Conservation (phyloP, 2,888 invertebrate genomes). For the Barypeithes pellucidus region DNA sequence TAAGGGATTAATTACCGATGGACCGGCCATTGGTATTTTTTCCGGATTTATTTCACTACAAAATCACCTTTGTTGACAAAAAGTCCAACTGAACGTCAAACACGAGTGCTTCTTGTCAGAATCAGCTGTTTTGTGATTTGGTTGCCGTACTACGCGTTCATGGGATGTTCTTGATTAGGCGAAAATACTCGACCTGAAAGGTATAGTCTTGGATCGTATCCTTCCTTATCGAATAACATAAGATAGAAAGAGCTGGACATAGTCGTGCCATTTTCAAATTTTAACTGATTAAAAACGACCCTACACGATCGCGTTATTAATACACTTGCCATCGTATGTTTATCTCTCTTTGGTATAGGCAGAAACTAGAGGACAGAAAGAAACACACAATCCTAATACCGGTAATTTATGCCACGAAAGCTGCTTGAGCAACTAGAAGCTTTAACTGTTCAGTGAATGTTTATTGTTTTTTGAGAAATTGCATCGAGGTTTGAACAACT, state of each 20-base stretch:
- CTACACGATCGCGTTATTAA: too few relatives aligned
- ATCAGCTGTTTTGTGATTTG: constrained; percentile 51
- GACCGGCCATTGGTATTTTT: constrained; percentile 68
- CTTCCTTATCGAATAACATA: neutral
- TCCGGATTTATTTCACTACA: constrained; percentile 36
- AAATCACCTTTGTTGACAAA: constrained; percentile 54
- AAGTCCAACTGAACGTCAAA: constrained; percentile 45
- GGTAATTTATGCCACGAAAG: neutral
- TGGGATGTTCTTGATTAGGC: neutral
- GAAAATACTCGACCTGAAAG: neutral
- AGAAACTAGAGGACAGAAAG: neutral
- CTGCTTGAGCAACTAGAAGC: neutral
- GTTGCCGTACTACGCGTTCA: constrained; percentile 20
- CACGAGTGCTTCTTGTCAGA: constrained; percentile 43
- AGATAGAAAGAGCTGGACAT: neutral
- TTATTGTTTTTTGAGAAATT: too few relatives aligned
- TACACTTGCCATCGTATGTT: neutral
- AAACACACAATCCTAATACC: neutral
- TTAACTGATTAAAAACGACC: too few relatives aligned
- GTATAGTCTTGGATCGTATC: too few relatives aligned
- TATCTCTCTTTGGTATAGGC: neutral
- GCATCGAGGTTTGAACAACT: too few relatives aligned
- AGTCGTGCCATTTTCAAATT: neutral
- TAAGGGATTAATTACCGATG: constrained; percentile 74
- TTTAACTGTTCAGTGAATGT: neutral